phyloP scores from a whole-genome alignment of 2,113 vertebrate genomes.

The Hyperoodon ampullatus region DNA sequence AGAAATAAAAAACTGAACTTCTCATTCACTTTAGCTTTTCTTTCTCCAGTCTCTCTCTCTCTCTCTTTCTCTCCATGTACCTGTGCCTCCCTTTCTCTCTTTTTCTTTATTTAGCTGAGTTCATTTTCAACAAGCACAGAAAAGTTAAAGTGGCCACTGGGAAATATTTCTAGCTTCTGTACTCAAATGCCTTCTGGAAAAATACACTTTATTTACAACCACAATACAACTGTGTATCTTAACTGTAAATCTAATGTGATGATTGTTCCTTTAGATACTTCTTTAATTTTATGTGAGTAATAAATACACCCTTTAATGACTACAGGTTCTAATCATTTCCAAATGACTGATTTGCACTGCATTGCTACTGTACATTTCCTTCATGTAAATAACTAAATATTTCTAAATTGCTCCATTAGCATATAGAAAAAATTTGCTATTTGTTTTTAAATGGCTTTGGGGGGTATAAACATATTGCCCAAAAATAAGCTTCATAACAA shows the following conservation, averaged over 20 bases:
- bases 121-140: constrained; percentile 25
- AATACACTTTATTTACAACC: constrained; percentile 42
- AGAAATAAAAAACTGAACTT: neutral
- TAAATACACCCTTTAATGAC: constrained; percentile 72
- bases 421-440: constrained; percentile 44
- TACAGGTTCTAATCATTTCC: constrained; percentile 69
- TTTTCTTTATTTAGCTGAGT: constrained; percentile 39
- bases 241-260: constrained; percentile 62
- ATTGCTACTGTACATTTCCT: constrained; percentile 46
- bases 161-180: constrained; percentile 50
- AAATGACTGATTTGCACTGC: constrained; percentile 73
- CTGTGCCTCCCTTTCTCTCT: neutral
- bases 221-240: constrained; percentile 46
- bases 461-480: constrained; percentile 27
- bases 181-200: constrained; percentile 54
- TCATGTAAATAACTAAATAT: constrained; percentile 72
- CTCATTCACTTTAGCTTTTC: neutral
- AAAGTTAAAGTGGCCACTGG: constrained; percentile 57
- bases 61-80: no score
- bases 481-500: constrained; percentile 37
- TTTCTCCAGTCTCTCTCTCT: neutral
- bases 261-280: constrained; percentile 66
- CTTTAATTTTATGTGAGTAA: constrained; percentile 70
- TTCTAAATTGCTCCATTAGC: constrained; percentile 69
- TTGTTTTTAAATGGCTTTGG: constrained; percentile 63